Base-by-base conservation (phyloP, 2,797 vertebrate species). In the Clarias platycephalus region DNA sequence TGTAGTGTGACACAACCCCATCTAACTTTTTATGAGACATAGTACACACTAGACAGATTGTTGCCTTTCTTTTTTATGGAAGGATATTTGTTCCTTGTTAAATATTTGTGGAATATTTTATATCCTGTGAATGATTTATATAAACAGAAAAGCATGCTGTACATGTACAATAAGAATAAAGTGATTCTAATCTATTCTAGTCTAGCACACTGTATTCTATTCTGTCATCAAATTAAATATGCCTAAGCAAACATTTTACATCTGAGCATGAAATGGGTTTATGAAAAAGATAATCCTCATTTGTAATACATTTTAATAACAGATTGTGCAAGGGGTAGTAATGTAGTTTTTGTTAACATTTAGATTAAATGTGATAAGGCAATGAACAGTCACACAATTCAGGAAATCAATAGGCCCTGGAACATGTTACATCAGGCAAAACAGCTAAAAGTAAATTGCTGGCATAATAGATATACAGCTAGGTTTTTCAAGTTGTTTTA, bases 401-500 rank as follows among this genome's bases (percentile, higher is more conserved):
- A 71, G 31, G 70, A 85, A 81, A 84, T 87, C 86, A 87, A 82
- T 81, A 79, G 37, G 64, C 6, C 7, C 22, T 67, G 37, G 84
- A 82, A 86, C 66, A 44, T 84, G 49, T 83, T 86, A 79, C 74
- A 87, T 85, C 84, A 85, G 84, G 75, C 77, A 84, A 84, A 71
- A 68, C 49, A 83, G 82, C 82, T 87, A 53, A 82, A 87, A 85
- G 81, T 57, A 28, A 85, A 81, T 81, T 72, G 64, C 83, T 58
- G 37, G 74, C 64, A 87, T 84, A 87, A 82, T 72, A 85, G 85
- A 82, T 70, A 81, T 63, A 63, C 78, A 75, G 81, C 63, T 22
- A 58, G 60, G 67, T 81, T 83, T 88, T 90, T 87, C 72, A 85
- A 82, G 83, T 63, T 76, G 57, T 80, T 82, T 86, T 63, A 86